Conservation (phyloP, 2,113 vertebrate species). For the Melospiza georgiana region DNA sequence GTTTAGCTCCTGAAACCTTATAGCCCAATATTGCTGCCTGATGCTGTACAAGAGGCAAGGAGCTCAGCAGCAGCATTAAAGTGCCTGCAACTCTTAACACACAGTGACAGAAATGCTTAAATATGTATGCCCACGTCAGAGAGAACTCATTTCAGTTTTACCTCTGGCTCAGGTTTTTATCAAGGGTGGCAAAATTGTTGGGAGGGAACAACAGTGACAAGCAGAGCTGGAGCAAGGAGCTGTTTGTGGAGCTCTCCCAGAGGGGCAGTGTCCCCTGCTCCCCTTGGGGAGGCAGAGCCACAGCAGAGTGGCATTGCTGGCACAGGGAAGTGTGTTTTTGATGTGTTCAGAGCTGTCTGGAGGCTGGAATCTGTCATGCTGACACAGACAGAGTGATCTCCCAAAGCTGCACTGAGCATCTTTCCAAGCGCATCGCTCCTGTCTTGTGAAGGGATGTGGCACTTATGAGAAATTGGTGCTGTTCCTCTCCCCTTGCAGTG, state of each 20-base stretch:
- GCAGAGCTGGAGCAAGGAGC: background rate
- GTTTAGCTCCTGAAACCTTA: slow-evolving; percentile 1
- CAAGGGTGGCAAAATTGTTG: slow-evolving; percentile 41
- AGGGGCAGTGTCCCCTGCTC: background rate
- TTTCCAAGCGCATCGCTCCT: background rate
- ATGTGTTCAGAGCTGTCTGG: slow-evolving; percentile 1
- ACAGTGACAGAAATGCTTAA: slow-evolving; percentile 56
- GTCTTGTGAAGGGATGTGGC: background rate
- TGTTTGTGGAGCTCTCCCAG: background rate
- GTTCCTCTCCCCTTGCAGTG: background rate
- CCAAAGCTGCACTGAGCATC: background rate
- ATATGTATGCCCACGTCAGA: slow-evolving; percentile 56
- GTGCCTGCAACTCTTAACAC: slow-evolving; percentile 33
- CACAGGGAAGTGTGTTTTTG: background rate
- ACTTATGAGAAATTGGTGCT: background rate
- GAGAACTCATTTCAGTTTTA: slow-evolving; percentile 36
- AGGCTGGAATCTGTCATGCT: background rate
- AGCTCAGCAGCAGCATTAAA: background rate
- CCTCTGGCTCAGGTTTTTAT: slow-evolving; percentile 6
- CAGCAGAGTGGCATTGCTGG: background rate
- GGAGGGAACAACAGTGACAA: slow-evolving; percentile 11
- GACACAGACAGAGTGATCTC: slow-evolving; percentile 5
- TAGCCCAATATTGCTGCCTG: background rate
- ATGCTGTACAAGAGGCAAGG: background rate
- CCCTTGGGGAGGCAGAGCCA: background rate